These are phyloP conservation scores for Albula goreensis DNA, from an alignment of 2,113 vertebrate species.

Conservation along the genomic window DNA sequence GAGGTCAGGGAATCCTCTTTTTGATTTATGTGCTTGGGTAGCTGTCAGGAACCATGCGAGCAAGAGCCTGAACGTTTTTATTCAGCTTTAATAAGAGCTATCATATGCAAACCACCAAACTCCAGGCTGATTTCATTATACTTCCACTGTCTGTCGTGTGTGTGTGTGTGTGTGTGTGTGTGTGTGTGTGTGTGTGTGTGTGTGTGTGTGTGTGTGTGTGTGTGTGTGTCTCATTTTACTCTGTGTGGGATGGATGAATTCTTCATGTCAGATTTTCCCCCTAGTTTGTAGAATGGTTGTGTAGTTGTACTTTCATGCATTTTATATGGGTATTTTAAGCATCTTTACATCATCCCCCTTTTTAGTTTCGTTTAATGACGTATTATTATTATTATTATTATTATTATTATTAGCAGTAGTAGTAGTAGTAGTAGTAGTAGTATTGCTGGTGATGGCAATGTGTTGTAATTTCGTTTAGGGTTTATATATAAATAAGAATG, in stretches of 20 bases:
- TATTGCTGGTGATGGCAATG: neutral
- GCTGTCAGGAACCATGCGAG: conserved; percentile 68
- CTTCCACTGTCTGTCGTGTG: conserved; percentile 28
- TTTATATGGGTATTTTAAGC: conserved; percentile 10
- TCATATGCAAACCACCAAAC: conserved; percentile 57
- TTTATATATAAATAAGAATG: neutral
- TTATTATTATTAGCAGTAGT: neutral
- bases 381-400: neutral
- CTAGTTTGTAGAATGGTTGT: neutral
- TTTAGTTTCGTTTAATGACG: neutral
- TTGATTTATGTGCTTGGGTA: conserved; percentile 80
- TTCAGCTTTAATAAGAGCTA: conserved; percentile 75
- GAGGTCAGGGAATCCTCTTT: conserved; percentile 70
- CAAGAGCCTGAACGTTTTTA: conserved; percentile 73
- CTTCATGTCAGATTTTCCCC: conserved; percentile 19
- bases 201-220: neutral
- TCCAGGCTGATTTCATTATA: conserved; percentile 46
- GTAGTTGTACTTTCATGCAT: neutral
- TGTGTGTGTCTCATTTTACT: conserved; percentile 10
- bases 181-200: conserved; percentile 33
- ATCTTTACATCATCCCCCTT: neutral
- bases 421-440: neutral
- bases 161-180: conserved; percentile 21
- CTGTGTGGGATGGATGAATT: conserved; percentile 37
- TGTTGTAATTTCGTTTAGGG: no score